Conservation (phyloP, 2,113 vertebrate species). For the Geothlypis trichas region DNA sequence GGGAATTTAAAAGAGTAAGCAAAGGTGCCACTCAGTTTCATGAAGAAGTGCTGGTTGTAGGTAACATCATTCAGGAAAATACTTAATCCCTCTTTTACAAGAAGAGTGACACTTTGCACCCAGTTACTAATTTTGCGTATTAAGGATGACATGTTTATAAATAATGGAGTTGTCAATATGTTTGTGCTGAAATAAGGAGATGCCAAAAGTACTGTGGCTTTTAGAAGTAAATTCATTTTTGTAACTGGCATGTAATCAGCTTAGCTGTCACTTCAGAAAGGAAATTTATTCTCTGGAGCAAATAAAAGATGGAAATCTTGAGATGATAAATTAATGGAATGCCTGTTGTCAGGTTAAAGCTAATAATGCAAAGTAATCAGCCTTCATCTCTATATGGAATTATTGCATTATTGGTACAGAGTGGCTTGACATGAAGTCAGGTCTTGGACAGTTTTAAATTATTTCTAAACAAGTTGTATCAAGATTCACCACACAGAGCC, state of each 20-base stretch:
- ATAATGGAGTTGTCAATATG: constrained; percentile 74
- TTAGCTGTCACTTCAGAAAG: constrained; percentile 77
- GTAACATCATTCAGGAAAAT: constrained; percentile 40
- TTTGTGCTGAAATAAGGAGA: constrained; percentile 68
- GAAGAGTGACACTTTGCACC: constrained; percentile 69
- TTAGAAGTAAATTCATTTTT: constrained; percentile 79
- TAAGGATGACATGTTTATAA: constrained; percentile 80
- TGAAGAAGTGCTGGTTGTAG: neutral
- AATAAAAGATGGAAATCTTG: constrained; percentile 77
- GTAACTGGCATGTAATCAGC: constrained; percentile 81
- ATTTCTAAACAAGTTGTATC: constrained; percentile 63
- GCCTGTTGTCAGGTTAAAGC: constrained; percentile 76
- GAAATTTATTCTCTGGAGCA: constrained; percentile 76
- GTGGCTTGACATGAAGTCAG: constrained; percentile 67
- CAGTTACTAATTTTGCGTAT: constrained; percentile 73
- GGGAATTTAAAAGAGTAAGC: neutral
- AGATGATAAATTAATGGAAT: constrained; percentile 80
- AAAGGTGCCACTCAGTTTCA: neutral
- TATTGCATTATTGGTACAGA: constrained; percentile 66
- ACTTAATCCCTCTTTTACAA: constrained; percentile 61
- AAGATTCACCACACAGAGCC: constrained; percentile 12
- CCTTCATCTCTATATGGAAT: constrained; percentile 77
- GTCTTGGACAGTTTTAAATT: constrained; percentile 70
- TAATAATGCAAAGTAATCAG: constrained; percentile 79
- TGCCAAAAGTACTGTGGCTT: constrained; percentile 70